Percentiles rank a stretch among this genome's conserved stretches.
These are phyloP conservation scores for Anas platyrhynchos DNA, from an alignment of 2,113 vertebrate genomes.

Conservation along the genomic window DNA sequence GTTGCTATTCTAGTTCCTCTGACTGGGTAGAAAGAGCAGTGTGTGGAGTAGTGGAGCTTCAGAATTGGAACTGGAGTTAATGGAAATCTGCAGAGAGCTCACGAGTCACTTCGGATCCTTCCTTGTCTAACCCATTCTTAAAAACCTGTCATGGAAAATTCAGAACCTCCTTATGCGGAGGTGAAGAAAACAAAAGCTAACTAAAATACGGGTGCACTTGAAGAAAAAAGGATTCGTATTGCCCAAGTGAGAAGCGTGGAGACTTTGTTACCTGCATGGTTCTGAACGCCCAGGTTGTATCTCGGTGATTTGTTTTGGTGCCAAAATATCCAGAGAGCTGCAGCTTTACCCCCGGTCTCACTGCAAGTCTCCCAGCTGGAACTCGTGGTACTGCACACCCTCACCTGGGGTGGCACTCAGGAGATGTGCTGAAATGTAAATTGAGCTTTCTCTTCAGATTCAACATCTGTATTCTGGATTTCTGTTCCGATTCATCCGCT, in stretches of 20 bases:
- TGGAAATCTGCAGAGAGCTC: neutral
- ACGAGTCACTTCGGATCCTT: neutral
- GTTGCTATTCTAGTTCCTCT: neutral
- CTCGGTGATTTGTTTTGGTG: neutral
- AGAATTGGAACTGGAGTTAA: neutral
- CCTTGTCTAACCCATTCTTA: neutral
- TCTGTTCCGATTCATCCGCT: neutral
- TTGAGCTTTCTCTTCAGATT: neutral
- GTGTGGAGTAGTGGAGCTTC: neutral
- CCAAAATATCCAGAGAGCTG: neutral
- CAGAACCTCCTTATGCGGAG: neutral
- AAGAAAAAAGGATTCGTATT: neutral
- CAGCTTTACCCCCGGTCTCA: neutral
- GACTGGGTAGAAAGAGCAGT: neutral
- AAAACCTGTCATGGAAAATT: neutral
- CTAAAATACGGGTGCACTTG: accelerated
- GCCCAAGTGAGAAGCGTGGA: neutral
- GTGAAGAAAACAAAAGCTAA: neutral
- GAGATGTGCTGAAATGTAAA: neutral
- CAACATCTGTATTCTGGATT: neutral
- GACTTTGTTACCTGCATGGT: neutral
- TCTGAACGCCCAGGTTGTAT: neutral
- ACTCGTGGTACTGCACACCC: accelerated
- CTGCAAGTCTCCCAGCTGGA: accelerated
- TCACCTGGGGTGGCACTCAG: neutral